Base-by-base conservation (phyloP, 2,888 invertebrate species). In the Chironomus riparius region DNA sequence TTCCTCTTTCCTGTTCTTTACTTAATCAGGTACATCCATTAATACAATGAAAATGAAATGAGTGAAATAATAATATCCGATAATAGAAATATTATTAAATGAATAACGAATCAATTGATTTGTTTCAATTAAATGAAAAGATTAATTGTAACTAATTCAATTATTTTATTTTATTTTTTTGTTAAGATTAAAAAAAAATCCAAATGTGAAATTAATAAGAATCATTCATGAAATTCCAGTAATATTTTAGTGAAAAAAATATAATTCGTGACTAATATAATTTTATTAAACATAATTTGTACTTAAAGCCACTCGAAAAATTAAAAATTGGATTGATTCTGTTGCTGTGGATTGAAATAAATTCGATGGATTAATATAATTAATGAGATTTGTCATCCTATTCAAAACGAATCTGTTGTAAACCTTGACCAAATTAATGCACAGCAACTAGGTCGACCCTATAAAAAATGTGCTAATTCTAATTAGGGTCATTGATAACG, bases 141-240 rank as follows among this genome's bases (percentile, higher is more conserved):
- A 65, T 65, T 65, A 65, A 65, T 65, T 65, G 18, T 18, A 65
- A 65, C 22, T 65, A 65, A 65, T 56, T 56, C 65, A 65, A 65
- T 65, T 24, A 65, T 12, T 62, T 12, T 18, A 38, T 15, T 56
- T 56, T n/a, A n/a, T 56, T 18, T 56, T 22, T 21, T 7, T 24
- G 65, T 24, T 65, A 24, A 65, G 21, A 13, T 65, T 13, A 21
- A 65, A 22, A 65, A 22, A 5, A 13, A 24, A 65, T 24, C 65
- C 65, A 65, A 65, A 65, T 21, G n/a, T 4, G 56, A 56, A 22
- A 65, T 65, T 65, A 65, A 65, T 65, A 18, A n/a, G 50, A 65
- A 22, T 24, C 13, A 65, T 21, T 7, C 13, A 24, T 21, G 21
- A 65, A 65, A 65, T 65, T 65, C 65, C 65, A 65, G 65, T 22